A percentile compares a stretch with the other conserved stretches of the same genome.
Evolutionary conservation across 2,888 invertebrate genomes (phyloP).

Genomic region (Branchinecta sandiegonensis): DNA sequence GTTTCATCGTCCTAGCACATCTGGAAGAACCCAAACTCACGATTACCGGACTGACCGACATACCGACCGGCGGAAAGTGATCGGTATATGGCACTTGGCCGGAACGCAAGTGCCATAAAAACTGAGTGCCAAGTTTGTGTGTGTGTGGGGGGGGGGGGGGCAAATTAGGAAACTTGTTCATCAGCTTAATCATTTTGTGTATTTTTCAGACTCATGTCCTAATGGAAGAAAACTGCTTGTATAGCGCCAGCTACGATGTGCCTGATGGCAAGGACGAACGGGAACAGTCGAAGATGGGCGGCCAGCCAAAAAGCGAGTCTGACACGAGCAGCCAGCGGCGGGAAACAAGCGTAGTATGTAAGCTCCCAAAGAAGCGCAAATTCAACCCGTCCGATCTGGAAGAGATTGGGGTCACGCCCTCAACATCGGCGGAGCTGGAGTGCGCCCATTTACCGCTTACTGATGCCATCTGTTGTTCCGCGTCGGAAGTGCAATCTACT

Average conservation of each 20-base stretch:
- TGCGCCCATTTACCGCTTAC: conserved; percentile 21
- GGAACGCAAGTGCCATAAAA: too few species aligned
- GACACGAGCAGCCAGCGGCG: conserved; percentile 15
- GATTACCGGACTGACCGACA: too few species aligned
- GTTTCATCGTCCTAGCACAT: too few species aligned
- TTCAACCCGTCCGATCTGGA: conserved; percentile 63
- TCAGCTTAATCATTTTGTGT: neutral
- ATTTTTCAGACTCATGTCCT: neutral
- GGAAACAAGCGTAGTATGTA: conserved; percentile 37
- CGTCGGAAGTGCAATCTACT: neutral
- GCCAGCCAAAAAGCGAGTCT: neutral
- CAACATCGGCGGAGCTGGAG: conserved; percentile 20
- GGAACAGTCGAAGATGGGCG: neutral
- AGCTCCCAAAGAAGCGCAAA: conserved; percentile 86
- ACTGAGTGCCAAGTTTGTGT: too few species aligned
- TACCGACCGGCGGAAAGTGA: too few species aligned
- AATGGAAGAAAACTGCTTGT: conserved; percentile 1
- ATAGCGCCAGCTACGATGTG: conserved; percentile 5
- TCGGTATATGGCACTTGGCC: too few species aligned
- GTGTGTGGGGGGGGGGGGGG: too few species aligned
- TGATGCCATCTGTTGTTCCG: conserved; percentile 19
- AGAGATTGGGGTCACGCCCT: conserved; percentile 40
- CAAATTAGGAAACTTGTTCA: too few species aligned
- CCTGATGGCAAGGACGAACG: conserved; percentile 15
- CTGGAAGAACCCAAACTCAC: too few species aligned